These are phyloP conservation scores for Knipowitschia caucasica DNA, from an alignment of 2,797 vertebrate species.

Conservation along the genomic window DNA sequence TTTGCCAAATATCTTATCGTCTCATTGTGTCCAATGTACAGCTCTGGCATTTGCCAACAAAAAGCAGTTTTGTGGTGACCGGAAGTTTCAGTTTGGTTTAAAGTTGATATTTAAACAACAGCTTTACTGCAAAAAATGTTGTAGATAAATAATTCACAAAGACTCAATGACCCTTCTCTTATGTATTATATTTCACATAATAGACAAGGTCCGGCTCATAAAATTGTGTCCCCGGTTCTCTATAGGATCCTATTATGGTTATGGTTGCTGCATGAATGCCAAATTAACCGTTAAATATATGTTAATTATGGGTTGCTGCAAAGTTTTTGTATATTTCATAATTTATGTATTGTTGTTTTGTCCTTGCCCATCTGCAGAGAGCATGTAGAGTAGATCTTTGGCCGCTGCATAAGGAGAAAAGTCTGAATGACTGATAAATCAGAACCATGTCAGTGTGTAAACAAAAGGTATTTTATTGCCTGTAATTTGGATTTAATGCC, in stretches of 20 bases:
- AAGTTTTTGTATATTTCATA: too few relatives aligned
- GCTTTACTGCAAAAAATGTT: conserved; percentile 54
- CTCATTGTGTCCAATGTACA: too few relatives aligned
- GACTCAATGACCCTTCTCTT: too few relatives aligned
- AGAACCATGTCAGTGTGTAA: conserved; percentile 4
- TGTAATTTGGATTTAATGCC: conserved; percentile 25
- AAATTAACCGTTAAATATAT: not conserved
- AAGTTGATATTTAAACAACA: too few relatives aligned
- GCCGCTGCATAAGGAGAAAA: conserved; percentile 1
- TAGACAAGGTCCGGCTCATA: conserved; percentile 28
- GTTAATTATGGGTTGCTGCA: not conserved
- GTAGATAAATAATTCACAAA: conserved; percentile 43
- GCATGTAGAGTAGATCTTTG: not conserved
- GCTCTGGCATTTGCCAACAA: too few relatives aligned
- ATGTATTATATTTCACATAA: conserved; percentile 40
- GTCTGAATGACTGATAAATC: conserved; percentile 6
- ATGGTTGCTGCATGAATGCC: not conserved
- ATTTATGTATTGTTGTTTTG: conserved; percentile 7
- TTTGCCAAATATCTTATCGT: too few relatives aligned
- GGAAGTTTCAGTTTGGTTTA: too few relatives aligned
- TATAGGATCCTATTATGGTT: conserved; percentile 10
- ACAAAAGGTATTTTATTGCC: conserved; percentile 22
- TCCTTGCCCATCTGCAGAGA: not conserved
- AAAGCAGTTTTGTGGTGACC: too few relatives aligned
- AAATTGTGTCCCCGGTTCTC: conserved; percentile 23